phyloP scores from a whole-genome alignment of 1,140 invertebrate genomes.

The Drosophila auraria region DNA sequence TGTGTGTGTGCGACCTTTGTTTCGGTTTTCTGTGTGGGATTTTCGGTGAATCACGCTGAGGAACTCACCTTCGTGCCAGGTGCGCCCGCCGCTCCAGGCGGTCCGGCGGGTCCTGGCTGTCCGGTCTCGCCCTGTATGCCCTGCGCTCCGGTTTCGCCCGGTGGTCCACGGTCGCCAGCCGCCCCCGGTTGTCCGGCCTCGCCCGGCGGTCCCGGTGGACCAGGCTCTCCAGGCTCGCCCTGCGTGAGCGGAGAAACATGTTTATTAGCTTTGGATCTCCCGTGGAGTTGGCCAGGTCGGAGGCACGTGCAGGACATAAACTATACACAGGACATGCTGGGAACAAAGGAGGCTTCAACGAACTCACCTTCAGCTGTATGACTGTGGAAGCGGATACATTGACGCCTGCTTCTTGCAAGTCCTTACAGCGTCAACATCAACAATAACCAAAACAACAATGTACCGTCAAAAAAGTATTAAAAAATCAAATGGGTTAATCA shows the following conservation, averaged over 20 bases:
- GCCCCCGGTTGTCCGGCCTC: conserved; percentile 92
- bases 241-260: conserved; percentile 80
- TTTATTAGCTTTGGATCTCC: conserved; percentile 57
- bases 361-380: conserved; percentile 95
- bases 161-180: conserved; percentile 91
- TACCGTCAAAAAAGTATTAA: conserved; percentile 53
- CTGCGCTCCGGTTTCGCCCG: conserved; percentile 86
- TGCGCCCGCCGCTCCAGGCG: conserved; percentile 89
- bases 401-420: conserved; percentile 94
- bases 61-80: conserved; percentile 90
- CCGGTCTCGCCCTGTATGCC: conserved; percentile 86
- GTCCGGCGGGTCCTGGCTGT: conserved; percentile 89
- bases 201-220: conserved; percentile 94
- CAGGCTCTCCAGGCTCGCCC: conserved; percentile 96
- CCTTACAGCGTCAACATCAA: conserved; percentile 87
- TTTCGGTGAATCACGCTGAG: conserved; percentile 35
- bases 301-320: conserved; percentile 46
- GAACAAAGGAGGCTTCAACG: conserved; percentile 15
- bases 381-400: conserved; percentile 95
- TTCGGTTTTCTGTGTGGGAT: conserved; percentile 14
- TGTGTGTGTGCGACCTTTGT: conserved; percentile 24
- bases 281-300: conserved; percentile 21
- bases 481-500: conserved; percentile 43
- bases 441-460: conserved; percentile 45
- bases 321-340: conserved; percentile 44